Conservation (phyloP, 2,113 vertebrate species). For the Rhinoptilus africanus region DNA sequence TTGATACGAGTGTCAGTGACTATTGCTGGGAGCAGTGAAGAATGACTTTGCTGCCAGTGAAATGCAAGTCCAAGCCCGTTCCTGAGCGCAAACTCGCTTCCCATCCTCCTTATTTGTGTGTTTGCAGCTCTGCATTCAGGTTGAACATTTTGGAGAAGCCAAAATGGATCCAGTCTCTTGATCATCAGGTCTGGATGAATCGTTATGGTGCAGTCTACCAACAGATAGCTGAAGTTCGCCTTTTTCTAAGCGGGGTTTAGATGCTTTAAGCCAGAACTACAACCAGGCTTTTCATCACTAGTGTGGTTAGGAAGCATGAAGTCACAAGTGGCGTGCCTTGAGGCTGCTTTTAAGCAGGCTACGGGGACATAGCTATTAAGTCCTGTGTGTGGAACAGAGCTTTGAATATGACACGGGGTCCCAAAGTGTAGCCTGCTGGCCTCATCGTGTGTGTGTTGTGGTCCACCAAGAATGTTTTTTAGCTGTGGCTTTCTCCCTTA, state of each 20-base stretch:
- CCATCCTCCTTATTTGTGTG: background rate
- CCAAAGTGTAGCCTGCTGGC: background rate
- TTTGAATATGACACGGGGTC: background rate
- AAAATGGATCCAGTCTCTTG: background rate
- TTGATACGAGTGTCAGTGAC: background rate
- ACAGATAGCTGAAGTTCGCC: background rate
- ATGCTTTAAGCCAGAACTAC: background rate
- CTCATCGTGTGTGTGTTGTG: background rate
- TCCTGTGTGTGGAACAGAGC: background rate
- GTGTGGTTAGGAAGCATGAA: background rate
- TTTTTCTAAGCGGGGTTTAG: background rate
- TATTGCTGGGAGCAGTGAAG: background rate
- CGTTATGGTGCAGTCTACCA: accelerated
- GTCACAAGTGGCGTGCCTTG: background rate
- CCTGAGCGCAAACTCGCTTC: background rate
- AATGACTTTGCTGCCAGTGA: background rate
- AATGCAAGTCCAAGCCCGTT: background rate
- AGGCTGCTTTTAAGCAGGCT: background rate
- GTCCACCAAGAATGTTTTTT: background rate
- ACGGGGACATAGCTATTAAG: accelerated
- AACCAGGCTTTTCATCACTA: background rate
- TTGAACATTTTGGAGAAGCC: background rate
- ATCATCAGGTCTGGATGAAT: background rate
- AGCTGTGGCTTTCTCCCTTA: background rate
- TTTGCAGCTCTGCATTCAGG: background rate